A percentile compares a stretch with the other conserved stretches of the same genome.
Conservation (phyloP, 2,888 invertebrate species). For the Aradus depressus region DNA sequence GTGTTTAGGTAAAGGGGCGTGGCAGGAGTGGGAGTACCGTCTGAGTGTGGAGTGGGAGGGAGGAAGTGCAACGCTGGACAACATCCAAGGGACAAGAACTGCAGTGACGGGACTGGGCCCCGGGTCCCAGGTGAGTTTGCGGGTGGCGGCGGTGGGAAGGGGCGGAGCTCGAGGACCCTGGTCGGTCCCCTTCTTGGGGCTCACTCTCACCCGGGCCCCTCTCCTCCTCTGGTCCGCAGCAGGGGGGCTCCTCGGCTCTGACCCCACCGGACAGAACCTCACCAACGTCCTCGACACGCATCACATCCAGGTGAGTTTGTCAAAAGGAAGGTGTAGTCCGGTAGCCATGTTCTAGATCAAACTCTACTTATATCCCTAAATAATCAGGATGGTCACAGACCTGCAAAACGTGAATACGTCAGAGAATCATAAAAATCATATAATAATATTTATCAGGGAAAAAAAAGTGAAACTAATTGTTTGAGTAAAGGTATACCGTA, state of each 20-base stretch:
- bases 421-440: too few species aligned
- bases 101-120: conserved; percentile 55
- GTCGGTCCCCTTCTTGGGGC: conserved; percentile 61
- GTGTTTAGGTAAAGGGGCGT: conserved; percentile 46
- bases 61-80: conserved; percentile 40
- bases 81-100: conserved; percentile 49
- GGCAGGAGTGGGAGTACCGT: conserved; percentile 69
- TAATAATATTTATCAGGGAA: too few species aligned
- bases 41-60: conserved; percentile 42
- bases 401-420: too few species aligned
- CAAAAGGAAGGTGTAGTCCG: too few species aligned
- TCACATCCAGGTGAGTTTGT: conserved; percentile 21
- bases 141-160: conserved; percentile 64
- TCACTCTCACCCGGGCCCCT: conserved; percentile 45
- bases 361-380: too few species aligned
- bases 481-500: too few species aligned
- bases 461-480: too few species aligned
- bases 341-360: too few species aligned
- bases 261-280: conserved; percentile 66
- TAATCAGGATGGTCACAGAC: too few species aligned
- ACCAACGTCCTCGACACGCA: conserved; percentile 38
- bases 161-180: conserved; percentile 70
- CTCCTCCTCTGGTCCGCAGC: conserved; percentile 62
- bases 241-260: conserved; percentile 66
- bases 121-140: conserved; percentile 63